Evolutionary conservation across 2,888 invertebrate species (phyloP).

Genomic region (Suillia variegata): DNA sequence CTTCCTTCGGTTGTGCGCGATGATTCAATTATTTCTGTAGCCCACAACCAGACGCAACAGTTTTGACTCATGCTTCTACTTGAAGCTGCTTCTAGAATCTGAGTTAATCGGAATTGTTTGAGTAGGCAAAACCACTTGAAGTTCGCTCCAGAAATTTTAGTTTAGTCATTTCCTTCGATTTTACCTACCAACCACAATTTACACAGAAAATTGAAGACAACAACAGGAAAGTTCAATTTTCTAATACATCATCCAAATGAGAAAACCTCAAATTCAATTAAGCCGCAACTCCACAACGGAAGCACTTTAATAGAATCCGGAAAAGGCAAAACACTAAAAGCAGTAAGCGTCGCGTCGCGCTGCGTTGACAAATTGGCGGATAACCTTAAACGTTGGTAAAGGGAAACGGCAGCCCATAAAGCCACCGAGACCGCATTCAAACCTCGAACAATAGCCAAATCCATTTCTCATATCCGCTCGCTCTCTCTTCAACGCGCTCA

Average conservation of each 20-base stretch:
- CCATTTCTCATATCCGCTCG: slow-evolving; percentile 11
- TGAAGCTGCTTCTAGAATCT: neutral
- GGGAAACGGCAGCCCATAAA: slow-evolving; percentile 4
- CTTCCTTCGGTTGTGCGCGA: slow-evolving; percentile 22
- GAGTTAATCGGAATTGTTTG: slow-evolving; percentile 3
- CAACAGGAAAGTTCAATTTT: slow-evolving; percentile 22
- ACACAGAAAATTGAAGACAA: neutral
- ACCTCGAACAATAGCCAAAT: neutral
- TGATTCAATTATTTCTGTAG: slow-evolving; percentile 37
- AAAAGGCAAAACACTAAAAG: slow-evolving; percentile 26
- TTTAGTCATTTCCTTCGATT: slow-evolving; percentile 46
- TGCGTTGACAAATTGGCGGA: slow-evolving; percentile 41
- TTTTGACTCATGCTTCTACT: neutral
- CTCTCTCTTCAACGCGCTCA: slow-evolving; percentile 1
- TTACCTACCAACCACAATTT: neutral
- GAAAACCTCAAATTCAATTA: slow-evolving; percentile 7
- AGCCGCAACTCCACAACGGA: slow-evolving; percentile 32
- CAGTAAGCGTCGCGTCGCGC: too few relatives aligned
- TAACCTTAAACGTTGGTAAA: slow-evolving; percentile 6
- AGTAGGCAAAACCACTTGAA: slow-evolving; percentile 38
- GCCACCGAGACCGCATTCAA: too few relatives aligned
- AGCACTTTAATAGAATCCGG: slow-evolving; percentile 20
- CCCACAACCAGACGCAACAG: slow-evolving; percentile 18
- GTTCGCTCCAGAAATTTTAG: slow-evolving; percentile 31
- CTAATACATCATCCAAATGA: neutral